A percentile compares a stretch with the other conserved stretches of the same genome.
Conservation (phyloP, 1,140 invertebrate genomes). For the Macrobrachium nipponense region DNA sequence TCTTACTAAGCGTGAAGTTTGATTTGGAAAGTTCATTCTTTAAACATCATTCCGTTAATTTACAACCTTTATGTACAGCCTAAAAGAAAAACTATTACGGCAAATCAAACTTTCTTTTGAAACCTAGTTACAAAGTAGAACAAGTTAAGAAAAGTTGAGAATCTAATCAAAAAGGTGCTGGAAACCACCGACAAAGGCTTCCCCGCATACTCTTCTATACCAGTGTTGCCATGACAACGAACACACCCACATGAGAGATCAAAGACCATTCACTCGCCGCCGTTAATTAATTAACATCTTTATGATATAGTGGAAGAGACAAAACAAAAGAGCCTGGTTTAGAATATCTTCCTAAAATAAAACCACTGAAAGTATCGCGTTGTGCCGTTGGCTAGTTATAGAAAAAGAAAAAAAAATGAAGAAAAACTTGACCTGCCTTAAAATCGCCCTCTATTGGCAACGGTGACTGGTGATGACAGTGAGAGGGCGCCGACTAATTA, state of each 20-base stretch:
- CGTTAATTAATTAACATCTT: not conserved
- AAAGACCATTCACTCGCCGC: not conserved
- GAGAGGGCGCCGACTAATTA: slow-evolving; percentile 1
- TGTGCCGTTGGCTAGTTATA: not conserved
- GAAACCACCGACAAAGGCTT: no score
- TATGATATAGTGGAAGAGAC: no score
- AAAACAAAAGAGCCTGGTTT: not conserved
- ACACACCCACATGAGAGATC: not conserved
- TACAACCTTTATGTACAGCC: no score
- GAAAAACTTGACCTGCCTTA: no score
- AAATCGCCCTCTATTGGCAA: not conserved
- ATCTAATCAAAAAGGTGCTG: not conserved
- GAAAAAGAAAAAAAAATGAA: not conserved
- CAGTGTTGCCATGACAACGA: slow-evolving; percentile 1
- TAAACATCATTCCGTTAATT: no score
- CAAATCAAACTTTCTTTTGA: no score
- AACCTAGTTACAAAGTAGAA: no score
- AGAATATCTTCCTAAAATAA: not conserved
- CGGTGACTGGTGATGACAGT: not conserved
- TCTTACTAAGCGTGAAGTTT: no score
- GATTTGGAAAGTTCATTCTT: no score
- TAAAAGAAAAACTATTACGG: no score
- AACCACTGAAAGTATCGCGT: not conserved
- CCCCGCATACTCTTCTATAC: not conserved
- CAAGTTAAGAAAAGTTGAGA: not conserved